A percentile compares a stretch with the other conserved stretches of the same genome.
Evolutionary conservation across 2,888 invertebrate genomes (phyloP).

Genomic region (Amitus sp.): DNA sequence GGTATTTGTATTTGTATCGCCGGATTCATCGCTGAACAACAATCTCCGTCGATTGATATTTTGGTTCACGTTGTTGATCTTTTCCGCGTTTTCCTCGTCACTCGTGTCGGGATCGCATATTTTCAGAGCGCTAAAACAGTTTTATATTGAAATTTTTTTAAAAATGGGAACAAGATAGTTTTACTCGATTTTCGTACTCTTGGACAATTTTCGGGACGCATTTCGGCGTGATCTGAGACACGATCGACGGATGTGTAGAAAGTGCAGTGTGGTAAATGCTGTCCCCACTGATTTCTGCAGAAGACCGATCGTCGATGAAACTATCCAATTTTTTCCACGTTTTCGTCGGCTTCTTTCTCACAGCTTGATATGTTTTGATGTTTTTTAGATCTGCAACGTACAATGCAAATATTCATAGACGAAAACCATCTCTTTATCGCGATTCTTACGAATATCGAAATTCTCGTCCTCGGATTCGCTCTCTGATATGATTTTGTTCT

Average conservation of each 20-base stretch:
- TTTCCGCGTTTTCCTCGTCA: slow-evolving; percentile 41
- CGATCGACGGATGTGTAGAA: slow-evolving; percentile 45
- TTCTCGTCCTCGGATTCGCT: slow-evolving; percentile 43
- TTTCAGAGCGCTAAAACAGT: slow-evolving; percentile 37
- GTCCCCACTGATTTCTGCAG: slow-evolving; percentile 49
- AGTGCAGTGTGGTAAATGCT: slow-evolving; percentile 59
- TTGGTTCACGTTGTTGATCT: slow-evolving; percentile 9
- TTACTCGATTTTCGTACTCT: slow-evolving; percentile 37
- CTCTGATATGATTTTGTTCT: slow-evolving; percentile 14
- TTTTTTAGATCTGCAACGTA: slow-evolving; percentile 25
- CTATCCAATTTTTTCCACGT: slow-evolving; percentile 38
- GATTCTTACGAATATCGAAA: slow-evolving; percentile 44
- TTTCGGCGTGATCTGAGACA: slow-evolving; percentile 10
- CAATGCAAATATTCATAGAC: no score
- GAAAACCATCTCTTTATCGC: no score
- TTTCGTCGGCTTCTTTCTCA: slow-evolving; percentile 23
- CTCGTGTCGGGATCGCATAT: slow-evolving; percentile 58
- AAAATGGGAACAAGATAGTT: no score
- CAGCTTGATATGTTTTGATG: slow-evolving; percentile 10
- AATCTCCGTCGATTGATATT: slow-evolving; percentile 42
- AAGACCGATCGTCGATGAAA: slow-evolving; percentile 54
- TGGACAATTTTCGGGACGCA: slow-evolving; percentile 26
- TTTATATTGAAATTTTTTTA: slow-evolving; percentile 1
- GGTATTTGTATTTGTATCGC: slow-evolving; percentile 50
- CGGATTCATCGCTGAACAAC: slow-evolving; percentile 52